phyloP scores from a whole-genome alignment of 2,113 vertebrate genomes.

The Ivindomyrus marchei region DNA sequence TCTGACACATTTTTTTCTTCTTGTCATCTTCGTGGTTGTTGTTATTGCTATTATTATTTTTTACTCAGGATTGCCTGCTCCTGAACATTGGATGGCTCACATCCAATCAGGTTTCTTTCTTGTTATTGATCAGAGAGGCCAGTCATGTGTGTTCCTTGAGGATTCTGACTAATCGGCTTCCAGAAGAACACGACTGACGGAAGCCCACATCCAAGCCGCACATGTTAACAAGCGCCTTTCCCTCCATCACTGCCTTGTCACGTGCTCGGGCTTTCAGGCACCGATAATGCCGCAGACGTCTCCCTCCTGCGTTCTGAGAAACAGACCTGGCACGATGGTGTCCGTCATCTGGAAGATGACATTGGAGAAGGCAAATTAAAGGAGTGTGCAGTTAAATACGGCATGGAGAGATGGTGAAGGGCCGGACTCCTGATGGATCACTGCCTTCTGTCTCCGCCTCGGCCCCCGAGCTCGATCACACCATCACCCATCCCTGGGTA shows the following conservation, averaged over 20 bases:
- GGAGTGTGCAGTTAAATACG: background rate
- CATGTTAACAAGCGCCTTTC: background rate
- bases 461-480: background rate
- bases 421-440: background rate
- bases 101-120: background rate
- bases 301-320: background rate
- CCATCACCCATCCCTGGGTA: background rate
- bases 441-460: background rate
- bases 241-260: background rate
- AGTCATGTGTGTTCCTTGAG: conserved; percentile 11
- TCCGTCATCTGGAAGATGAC: background rate
- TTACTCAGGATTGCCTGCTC: background rate
- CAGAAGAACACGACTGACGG: background rate
- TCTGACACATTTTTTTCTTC: conserved; percentile 1
- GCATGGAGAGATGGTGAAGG: background rate
- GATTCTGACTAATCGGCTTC: background rate
- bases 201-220: background rate
- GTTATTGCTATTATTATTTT: conserved; percentile 1
- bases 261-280: background rate
- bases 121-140: background rate
- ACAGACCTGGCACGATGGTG: background rate
- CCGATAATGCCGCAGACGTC: background rate
- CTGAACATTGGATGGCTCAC: background rate
- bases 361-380: background rate
- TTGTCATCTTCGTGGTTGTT: conserved; percentile 3